Evolutionary conservation across 2,888 invertebrate genomes (phyloP).

Genomic region (Byasa hedistus): DNA sequence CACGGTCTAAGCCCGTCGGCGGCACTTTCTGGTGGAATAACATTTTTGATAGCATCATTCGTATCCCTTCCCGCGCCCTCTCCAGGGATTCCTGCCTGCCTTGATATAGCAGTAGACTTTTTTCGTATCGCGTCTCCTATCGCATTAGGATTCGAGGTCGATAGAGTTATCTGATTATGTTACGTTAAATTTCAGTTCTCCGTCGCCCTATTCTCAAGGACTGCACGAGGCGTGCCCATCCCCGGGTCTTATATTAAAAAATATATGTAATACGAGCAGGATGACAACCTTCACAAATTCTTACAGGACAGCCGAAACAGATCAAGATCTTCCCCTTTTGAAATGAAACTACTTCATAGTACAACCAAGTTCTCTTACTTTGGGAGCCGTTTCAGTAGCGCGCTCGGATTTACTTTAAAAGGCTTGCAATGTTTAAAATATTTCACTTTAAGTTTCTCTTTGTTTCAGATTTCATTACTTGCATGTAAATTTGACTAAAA

Average conservation of each 20-base stretch:
- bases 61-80: conserved; percentile 7
- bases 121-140: conserved; percentile 23
- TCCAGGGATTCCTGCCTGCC: conserved; percentile 8
- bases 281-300: no score
- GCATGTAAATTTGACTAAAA: conserved; percentile 14
- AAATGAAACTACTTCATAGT: no score
- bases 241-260: no score
- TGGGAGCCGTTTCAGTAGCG: background rate
- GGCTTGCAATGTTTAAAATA: conserved; percentile 9
- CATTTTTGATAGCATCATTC: conserved; percentile 33
- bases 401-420: conserved; percentile 5
- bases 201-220: no score
- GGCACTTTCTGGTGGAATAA: conserved; percentile 30
- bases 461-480: conserved; percentile 22
- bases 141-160: conserved; percentile 14
- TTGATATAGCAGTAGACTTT: conserved; percentile 20
- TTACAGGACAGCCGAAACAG: no score
- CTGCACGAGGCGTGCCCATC: no score
- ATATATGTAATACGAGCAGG: no score
- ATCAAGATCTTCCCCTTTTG: no score
- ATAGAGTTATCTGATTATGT: background rate
- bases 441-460: conserved; percentile 17
- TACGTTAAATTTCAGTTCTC: background rate
- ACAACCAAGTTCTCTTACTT: background rate
- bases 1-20: conserved; percentile 20